Evolutionary conservation across 2,888 invertebrate genomes (phyloP), one percentile per base, ranked within the genome.

Genomic region (Epinotia brunnichana): DNA sequence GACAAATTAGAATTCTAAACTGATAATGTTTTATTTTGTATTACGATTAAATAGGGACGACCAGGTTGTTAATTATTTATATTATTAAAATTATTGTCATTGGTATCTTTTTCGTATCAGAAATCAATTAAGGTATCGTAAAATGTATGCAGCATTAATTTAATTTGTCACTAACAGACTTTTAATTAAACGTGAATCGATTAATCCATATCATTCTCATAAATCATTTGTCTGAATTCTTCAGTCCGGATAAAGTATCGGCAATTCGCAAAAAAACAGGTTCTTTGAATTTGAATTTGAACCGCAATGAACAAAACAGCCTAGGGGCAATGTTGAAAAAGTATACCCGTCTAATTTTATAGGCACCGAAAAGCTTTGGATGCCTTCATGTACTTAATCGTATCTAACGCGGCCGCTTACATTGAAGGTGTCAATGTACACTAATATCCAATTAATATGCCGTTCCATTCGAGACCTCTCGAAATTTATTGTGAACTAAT

Each of bases 371-470:
- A 81, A 82, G 82, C 82, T 82, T 81, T 76, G 79, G 80, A 82
- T 83, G 81, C 84, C 84, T 86, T 84, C 82, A 82, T 83, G 83
- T 82, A 80, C 80, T 81, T 77, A 83, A 84, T 82, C 79, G 81
- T 76, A 80, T 78, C 77, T 77, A 78, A 78, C 78, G 77, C 77
- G 80, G 57, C 81, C 81, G 80, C 82, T 80, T 79, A 79, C 82
- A 79, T 78, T 74, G 74, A 77, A 87, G 87, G 89, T 90, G 90
- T 90, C 85, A 88, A 88, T 83, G 85, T 82, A 82, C 84, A 87
- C 87, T 91, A 91, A 92, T 92, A 86, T 87, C 89, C 89, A 91
- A 91, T 91, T 92, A 92, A 92, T 92, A 91, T 90, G 87, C 91
- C 87, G 87, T 89, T 90, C 85, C 81, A 86, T 89, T 87, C 85